Evolutionary conservation across 2,113 vertebrate genomes (phyloP), one percentile per base, ranked within the genome.

Genomic region (Orycteropus afer): DNA sequence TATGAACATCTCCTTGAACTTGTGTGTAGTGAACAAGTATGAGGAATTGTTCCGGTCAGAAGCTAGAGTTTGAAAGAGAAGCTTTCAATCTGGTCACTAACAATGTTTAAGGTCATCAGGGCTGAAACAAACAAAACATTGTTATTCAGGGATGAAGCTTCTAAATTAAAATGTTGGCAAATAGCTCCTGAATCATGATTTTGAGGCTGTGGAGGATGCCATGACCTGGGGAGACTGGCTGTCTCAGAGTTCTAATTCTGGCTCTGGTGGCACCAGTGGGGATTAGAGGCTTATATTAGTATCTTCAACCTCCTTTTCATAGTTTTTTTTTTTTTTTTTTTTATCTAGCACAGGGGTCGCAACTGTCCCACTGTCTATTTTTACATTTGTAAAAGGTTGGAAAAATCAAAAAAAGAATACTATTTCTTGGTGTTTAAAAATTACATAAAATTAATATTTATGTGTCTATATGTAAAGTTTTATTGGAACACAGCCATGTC

Each of bases 181-280:
- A 77, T 59, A 32, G 15, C 57, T 91, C 37, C 22, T 25, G 25
- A 63, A 55, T 83, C 86, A 78, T 77, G 93, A 73, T 76, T 90
- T 34, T 55, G 79, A 91, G 86, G 45, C 47, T 42, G 29, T 37
- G 79, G 55, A 37, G 79, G 40, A 76, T 86, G 74, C 57, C 84
- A 79, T 2, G 55, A 47, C 61, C 49, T 40, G 78, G 73, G 82
- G 84, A 87, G 94, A 91, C 95, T 89, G 82, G 22, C 86, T 95
- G 93, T 95, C 94, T 90, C 87, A 37, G 51, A 73, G 69, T 51
- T 95, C 96, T 97, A 95, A 97, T 95, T 97, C 76, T 80, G 86
- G 89, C 51, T 76, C 57, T 20, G 47, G 57, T 61, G 91, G 91
- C 95, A 95, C 94, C 94, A 96, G 85, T 29, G 8, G 73, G 92